Percentiles rank a stretch among this genome's conserved stretches.
These are phyloP conservation scores for Scaptomyza reducta DNA, from an alignment of 2,888 invertebrate species.

Conservation along the genomic window DNA sequence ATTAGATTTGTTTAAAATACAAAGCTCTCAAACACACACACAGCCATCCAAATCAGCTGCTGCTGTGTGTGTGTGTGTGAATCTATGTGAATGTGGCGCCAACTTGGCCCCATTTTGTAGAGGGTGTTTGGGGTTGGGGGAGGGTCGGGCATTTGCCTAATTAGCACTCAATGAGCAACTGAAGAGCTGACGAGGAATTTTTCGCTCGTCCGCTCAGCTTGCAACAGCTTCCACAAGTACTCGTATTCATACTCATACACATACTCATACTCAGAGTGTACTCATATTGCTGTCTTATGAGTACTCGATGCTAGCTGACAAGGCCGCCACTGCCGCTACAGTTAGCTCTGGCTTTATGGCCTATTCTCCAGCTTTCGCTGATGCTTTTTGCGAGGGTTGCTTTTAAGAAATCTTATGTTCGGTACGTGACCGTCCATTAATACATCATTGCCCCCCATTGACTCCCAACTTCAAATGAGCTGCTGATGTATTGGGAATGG, in stretches of 20 bases:
- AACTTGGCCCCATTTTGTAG: slow-evolving; percentile 79
- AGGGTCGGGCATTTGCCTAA: slow-evolving; percentile 73
- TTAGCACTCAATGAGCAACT: slow-evolving; percentile 72
- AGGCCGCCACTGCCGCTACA: slow-evolving; percentile 33
- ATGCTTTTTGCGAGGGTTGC: slow-evolving; percentile 64
- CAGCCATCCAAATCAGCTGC: slow-evolving; percentile 36
- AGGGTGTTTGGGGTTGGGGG: slow-evolving; percentile 41
- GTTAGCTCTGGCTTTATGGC: slow-evolving; percentile 32
- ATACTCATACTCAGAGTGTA: slow-evolving; percentile 12
- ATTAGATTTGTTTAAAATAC: slow-evolving; percentile 81
- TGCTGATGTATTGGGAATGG: slow-evolving; percentile 69
- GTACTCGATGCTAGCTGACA: slow-evolving; percentile 49
- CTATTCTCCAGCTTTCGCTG: slow-evolving; percentile 10
- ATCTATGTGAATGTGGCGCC: slow-evolving; percentile 71
- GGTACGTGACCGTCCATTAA: slow-evolving; percentile 74
- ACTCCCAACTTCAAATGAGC: slow-evolving; percentile 52
- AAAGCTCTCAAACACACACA: slow-evolving; percentile 56
- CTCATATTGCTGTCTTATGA: slow-evolving; percentile 29
- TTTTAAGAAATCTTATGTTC: slow-evolving; percentile 68
- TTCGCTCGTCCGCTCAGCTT: slow-evolving; percentile 38
- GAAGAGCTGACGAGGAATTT: slow-evolving; percentile 56
- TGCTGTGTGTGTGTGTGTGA: slow-evolving; percentile 40
- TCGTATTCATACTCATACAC: slow-evolving; percentile 14
- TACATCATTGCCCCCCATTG: slow-evolving; percentile 61
- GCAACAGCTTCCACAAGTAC: slow-evolving; percentile 47